These are phyloP conservation scores for Tetragnatha versicolor DNA, from an alignment of 1,140 invertebrate genomes.

Conservation along the genomic window DNA sequence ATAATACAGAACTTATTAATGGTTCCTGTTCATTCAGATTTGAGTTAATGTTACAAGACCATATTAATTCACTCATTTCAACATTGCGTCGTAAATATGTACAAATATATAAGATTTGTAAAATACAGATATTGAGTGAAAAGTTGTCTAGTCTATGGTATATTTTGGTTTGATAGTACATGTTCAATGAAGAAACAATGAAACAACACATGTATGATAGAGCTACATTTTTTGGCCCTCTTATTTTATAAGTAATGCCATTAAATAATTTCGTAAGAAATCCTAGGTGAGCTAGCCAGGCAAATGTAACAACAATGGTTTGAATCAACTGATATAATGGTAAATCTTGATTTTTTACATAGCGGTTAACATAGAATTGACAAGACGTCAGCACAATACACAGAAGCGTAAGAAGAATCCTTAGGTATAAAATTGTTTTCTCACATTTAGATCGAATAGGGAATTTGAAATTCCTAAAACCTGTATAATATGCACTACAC, in stretches of 20 bases:
- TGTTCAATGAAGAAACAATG: slow-evolving; percentile 71
- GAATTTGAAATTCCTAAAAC: slow-evolving; percentile 35
- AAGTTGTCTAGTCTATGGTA: slow-evolving; percentile 63
- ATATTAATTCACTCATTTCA: slow-evolving; percentile 58
- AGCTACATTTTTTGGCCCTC: slow-evolving; percentile 75
- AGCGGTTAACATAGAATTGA: slow-evolving; percentile 49
- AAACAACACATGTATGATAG: slow-evolving; percentile 73
- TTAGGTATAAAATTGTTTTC: slow-evolving; percentile 45
- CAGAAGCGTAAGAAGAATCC: slow-evolving; percentile 2
- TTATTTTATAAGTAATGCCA: slow-evolving; percentile 69
- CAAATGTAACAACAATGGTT: slow-evolving; percentile 72
- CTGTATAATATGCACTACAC: slow-evolving; percentile 59
- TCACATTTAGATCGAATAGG: slow-evolving; percentile 41
- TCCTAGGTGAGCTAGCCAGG: slow-evolving; percentile 80
- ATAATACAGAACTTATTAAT: slow-evolving; percentile 63
- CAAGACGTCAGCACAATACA: slow-evolving; percentile 19
- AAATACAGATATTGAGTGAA: slow-evolving; percentile 58
- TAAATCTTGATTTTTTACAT: slow-evolving; percentile 57
- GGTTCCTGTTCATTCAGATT: slow-evolving; percentile 61
- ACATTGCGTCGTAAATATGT: slow-evolving; percentile 60
- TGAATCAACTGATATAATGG: slow-evolving; percentile 75
- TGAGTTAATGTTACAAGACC: slow-evolving; percentile 59
- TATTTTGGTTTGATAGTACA: slow-evolving; percentile 64
- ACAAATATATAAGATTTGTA: slow-evolving; percentile 61
- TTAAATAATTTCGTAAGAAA: slow-evolving; percentile 74